phyloP scores from a whole-genome alignment of 2,113 vertebrate genomes.

The Lichenostomus cassidix region DNA sequence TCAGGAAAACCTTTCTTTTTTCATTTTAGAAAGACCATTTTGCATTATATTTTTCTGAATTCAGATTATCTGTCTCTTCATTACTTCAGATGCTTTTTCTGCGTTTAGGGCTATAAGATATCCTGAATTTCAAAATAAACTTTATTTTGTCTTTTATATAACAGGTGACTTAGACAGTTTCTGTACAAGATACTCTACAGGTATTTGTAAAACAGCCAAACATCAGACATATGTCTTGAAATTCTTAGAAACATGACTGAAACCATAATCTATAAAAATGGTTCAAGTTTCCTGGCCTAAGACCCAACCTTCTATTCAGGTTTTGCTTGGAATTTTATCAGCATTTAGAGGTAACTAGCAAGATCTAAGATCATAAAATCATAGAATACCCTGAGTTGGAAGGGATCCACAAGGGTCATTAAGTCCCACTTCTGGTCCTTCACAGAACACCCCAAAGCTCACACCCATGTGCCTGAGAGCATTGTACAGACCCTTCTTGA shows the following conservation, averaged over 20 bases:
- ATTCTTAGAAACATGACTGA: not conserved
- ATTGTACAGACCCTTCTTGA: accelerated
- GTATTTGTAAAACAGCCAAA: not conserved
- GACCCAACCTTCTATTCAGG: not conserved
- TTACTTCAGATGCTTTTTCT: constrained; percentile 24
- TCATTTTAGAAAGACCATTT: constrained; percentile 63
- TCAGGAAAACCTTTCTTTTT: constrained; percentile 43
- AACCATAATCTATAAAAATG: not conserved
- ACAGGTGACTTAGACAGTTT: not conserved
- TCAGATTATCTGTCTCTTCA: constrained; percentile 33
- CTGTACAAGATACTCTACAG: not conserved
- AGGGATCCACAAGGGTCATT: not conserved
- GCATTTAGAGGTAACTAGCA: not conserved
- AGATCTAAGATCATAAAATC: not conserved
- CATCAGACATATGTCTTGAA: not conserved
- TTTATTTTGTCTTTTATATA: not conserved
- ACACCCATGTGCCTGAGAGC: not conserved
- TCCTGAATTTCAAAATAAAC: constrained; percentile 10
- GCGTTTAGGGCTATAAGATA: not conserved
- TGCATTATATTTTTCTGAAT: constrained; percentile 6
- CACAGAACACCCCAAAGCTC: not conserved
- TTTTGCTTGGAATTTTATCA: not conserved
- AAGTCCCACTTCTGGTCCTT: not conserved
- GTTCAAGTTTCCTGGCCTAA: not conserved
- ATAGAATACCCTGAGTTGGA: not conserved